Conservation (phyloP, 2,888 invertebrate genomes). For the Drosophila lacicola region DNA sequence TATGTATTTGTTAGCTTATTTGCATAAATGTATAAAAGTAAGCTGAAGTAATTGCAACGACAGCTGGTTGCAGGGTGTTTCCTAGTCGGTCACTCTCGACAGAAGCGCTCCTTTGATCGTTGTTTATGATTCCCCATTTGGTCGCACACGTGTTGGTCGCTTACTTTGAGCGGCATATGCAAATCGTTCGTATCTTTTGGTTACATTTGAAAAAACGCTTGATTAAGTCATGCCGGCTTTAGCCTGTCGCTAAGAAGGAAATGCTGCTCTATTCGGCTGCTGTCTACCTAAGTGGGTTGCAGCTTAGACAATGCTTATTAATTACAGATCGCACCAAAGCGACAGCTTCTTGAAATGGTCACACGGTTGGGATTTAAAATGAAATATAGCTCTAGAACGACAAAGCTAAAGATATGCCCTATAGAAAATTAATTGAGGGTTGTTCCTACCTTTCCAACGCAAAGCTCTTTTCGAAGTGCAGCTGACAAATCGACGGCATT, state of each 20-base stretch:
- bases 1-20: too few relatives aligned
- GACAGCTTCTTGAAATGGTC: slow-evolving; percentile 29
- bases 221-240: slow-evolving; percentile 40
- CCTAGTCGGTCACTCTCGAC: too few relatives aligned
- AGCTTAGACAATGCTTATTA: slow-evolving; percentile 49
- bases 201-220: slow-evolving; percentile 27
- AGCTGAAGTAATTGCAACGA: too few relatives aligned
- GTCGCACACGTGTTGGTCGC: slow-evolving; percentile 34
- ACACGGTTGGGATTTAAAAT: slow-evolving; percentile 13
- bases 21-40: too few relatives aligned
- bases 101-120: slow-evolving; percentile 3
- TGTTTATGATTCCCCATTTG: slow-evolving; percentile 36
- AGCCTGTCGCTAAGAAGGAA: slow-evolving; percentile 41
- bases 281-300: slow-evolving; percentile 23
- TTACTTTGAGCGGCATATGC: slow-evolving; percentile 39
- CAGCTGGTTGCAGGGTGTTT: too few relatives aligned
- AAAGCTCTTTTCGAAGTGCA: background rate
- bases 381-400: background rate
- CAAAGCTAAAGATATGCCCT: background rate
- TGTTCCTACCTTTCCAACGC: slow-evolving; percentile 7
- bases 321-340: slow-evolving; percentile 40
- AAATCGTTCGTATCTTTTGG: slow-evolving; percentile 35
- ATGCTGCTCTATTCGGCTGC: slow-evolving; percentile 11
- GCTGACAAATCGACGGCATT: slow-evolving; percentile 11
- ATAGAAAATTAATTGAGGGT: slow-evolving; percentile 14